These are phyloP conservation scores for Orthosia gracilis DNA, from an alignment of 2,888 invertebrate genomes.

Conservation along the genomic window DNA sequence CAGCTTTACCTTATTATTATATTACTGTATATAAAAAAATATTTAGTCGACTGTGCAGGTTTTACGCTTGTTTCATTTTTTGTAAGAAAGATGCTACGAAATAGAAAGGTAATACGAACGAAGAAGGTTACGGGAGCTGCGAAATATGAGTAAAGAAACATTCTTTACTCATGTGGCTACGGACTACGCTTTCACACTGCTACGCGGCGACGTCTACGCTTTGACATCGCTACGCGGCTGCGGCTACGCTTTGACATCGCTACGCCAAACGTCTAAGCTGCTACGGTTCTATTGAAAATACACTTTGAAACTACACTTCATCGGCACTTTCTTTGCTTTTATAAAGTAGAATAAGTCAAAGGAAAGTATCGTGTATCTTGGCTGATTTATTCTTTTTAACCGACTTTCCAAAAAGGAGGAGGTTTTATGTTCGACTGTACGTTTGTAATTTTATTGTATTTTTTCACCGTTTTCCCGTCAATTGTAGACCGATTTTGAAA, in stretches of 20 bases:
- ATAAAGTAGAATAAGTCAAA: constrained; percentile 13
- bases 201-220: constrained; percentile 44
- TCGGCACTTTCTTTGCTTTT: constrained; percentile 1
- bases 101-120: constrained; percentile 1
- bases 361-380: not conserved
- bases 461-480: no score
- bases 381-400: not conserved
- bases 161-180: constrained; percentile 1
- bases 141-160: no score
- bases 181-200: constrained; percentile 8
- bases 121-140: not conserved
- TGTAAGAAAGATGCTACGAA: constrained; percentile 17
- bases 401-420: no score
- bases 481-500: no score
- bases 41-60: constrained; percentile 7
- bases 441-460: no score
- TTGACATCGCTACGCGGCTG: constrained; percentile 42
- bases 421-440: no score
- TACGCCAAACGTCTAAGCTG: constrained; percentile 28
- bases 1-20: not conserved
- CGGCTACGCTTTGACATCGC: constrained; percentile 43
- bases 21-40: not conserved
- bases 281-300: constrained; percentile 42
- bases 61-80: constrained; percentile 25
- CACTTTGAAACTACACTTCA: constrained; percentile 2